phyloP scores from a whole-genome alignment of 2,797 vertebrate genomes.

The Brachyrhaphis roseni region DNA sequence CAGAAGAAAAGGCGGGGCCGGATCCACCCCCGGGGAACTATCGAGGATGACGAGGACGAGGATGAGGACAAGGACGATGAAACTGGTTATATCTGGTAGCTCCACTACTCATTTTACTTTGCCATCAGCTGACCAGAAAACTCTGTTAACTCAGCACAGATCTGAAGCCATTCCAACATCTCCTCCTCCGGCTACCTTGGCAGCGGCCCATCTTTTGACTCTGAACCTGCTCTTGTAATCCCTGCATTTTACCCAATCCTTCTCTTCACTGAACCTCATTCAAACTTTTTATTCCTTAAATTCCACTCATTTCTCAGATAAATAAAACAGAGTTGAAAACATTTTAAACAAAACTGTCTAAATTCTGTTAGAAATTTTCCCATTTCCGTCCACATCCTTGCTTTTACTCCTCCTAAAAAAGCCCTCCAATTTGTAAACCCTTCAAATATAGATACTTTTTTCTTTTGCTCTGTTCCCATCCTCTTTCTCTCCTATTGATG shows the following conservation, averaged over 20 bases:
- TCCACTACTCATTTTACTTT: conserved; percentile 68
- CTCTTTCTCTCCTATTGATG: conserved; percentile 28
- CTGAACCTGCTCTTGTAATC: conserved; percentile 53
- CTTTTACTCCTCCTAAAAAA: background rate
- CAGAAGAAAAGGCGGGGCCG: conserved; percentile 88
- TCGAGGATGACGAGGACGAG: conserved; percentile 93
- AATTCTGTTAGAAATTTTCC: conserved; percentile 27
- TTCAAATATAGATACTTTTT: conserved; percentile 32
- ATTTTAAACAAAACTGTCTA: conserved; percentile 56
- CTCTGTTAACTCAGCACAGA: conserved; percentile 85
- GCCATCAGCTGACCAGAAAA: conserved; percentile 81
- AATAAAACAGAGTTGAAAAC: conserved; percentile 49
- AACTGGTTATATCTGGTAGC: conserved; percentile 96
- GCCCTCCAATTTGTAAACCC: conserved; percentile 31
- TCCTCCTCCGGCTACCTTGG: conserved; percentile 67
- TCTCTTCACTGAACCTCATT: conserved; percentile 52
- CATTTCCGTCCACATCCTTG: background rate
- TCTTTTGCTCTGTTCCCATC: conserved; percentile 14
- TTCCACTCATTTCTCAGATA: conserved; percentile 42
- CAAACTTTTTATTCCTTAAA: conserved; percentile 46
- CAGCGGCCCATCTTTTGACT: conserved; percentile 60
- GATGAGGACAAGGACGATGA: conserved; percentile 96
- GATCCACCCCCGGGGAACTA: conserved; percentile 86
- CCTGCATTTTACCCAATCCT: conserved; percentile 43
- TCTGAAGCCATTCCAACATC: conserved; percentile 85